A percentile compares a stretch with the other conserved stretches of the same genome.
Evolutionary conservation across 2,113 vertebrate species (phyloP).

Genomic region (Oncorhynchus keta): DNA sequence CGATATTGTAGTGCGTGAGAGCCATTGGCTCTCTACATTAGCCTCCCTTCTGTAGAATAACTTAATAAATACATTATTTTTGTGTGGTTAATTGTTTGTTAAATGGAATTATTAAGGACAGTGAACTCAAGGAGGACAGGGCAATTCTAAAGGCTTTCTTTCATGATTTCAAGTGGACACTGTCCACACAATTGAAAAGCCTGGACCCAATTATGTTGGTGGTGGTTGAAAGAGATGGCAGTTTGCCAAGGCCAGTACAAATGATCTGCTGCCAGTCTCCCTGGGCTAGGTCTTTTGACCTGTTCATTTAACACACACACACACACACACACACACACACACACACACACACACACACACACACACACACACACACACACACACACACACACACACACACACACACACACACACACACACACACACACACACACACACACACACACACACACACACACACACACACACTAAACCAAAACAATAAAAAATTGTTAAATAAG

Average conservation of each 20-base stretch:
- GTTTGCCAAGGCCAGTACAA: slow-evolving; percentile 20
- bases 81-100: neutral
- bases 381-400: neutral
- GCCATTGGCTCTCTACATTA: no score
- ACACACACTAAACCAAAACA: neutral
- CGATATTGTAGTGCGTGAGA: no score
- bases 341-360: neutral
- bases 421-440: neutral
- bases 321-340: neutral
- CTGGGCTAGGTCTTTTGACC: neutral
- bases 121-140: neutral
- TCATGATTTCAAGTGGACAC: slow-evolving; percentile 11
- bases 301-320: slow-evolving; percentile 8
- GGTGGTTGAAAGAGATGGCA: slow-evolving; percentile 35
- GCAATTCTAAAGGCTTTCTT: neutral
- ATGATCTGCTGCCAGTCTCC: slow-evolving; percentile 27
- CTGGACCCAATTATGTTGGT: slow-evolving; percentile 40
- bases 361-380: no score
- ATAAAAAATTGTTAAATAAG: no score
- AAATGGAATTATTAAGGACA: neutral
- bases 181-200: slow-evolving; percentile 16
- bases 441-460: neutral
- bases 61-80: neutral
- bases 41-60: no score
- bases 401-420: slow-evolving; percentile 4